Base-by-base conservation (phyloP, 2,113 vertebrate genomes). In the Turdus rufiventris region DNA sequence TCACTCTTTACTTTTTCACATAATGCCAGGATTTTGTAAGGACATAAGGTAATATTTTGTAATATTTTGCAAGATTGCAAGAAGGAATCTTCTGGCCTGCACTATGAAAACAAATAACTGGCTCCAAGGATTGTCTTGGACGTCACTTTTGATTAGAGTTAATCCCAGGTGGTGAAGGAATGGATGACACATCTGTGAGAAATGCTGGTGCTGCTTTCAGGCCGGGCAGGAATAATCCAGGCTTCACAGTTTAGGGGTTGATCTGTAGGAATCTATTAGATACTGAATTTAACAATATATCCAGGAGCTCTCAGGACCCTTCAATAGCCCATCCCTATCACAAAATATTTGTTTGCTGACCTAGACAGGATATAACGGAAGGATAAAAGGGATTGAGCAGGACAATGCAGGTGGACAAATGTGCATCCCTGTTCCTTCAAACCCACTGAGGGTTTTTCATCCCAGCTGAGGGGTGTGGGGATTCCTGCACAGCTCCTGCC, bases 101-200 rank as follows among this genome's bases (percentile, higher is more conserved):
- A 20, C 60, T 90, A 86, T 74, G 82, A 90, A 96, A 96, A 90
- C 82, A 96, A 95, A 89, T 76, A 93, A 73, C 42, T 74, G 92
- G 75, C 79, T 70, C 9, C 0, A 0, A 84, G 83, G 79, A 80
- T 94, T 94, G 94, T 90, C 79, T 51, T 17, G 88, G 54, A 66
- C 3, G 18, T 95, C 92, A 73, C 63, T 95, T 95, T 93, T 12
- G 11, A 91, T 95, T 94, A 84, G 71, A 92, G 60, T 74, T 95
- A 95, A 96, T 96, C 92, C 88, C 70, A 36, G 63, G 75, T 88
- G 94, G 91, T 73, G 88, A 93, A 83, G 73, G 88, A 73, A 54
- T 5, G 56, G 85, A 83, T 96, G 95, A 95, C 54, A 5, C 94
- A 95, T 92, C 85, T 40, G 12, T 33, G 14, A 96, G 48, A 92